Evolutionary conservation across 2,113 vertebrate species (phyloP).

Genomic region (Python bivittatus): DNA sequence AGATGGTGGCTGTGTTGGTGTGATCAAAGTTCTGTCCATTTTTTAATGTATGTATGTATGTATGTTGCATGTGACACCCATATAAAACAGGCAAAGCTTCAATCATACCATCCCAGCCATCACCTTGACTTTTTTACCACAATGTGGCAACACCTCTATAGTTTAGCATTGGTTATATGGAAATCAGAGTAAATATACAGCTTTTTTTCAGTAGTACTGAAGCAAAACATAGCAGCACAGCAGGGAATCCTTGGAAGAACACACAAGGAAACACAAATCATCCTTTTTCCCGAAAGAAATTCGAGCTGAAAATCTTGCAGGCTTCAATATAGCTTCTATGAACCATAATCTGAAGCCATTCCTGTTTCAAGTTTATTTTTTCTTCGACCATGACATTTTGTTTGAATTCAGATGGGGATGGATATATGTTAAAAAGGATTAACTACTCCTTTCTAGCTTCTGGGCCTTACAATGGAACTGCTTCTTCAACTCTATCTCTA

Average conservation of each 20-base stretch:
- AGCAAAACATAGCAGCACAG: neutral
- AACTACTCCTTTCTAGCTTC: neutral
- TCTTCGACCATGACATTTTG: neutral
- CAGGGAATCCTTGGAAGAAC: neutral
- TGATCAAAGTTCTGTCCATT: neutral
- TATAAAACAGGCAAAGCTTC: neutral
- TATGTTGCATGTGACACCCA: neutral
- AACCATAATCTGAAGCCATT: neutral
- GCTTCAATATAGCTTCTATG: neutral
- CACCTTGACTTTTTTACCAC: neutral
- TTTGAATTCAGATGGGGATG: neutral
- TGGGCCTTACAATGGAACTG: neutral
- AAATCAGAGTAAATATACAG: neutral
- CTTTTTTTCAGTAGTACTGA: neutral
- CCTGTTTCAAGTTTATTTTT: neutral
- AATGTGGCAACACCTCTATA: neutral
- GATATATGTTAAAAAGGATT: neutral
- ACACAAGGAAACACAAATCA: neutral
- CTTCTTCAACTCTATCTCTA: neutral
- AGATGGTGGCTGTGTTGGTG: neutral
- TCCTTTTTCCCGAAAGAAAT: neutral
- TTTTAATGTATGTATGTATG: neutral
- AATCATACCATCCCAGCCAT: neutral
- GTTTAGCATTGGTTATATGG: neutral
- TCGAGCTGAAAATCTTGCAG: neutral